Evolutionary conservation across 2,113 vertebrate species (phyloP), one percentile per base, ranked within the genome.

Genomic region (Fulica atra): DNA sequence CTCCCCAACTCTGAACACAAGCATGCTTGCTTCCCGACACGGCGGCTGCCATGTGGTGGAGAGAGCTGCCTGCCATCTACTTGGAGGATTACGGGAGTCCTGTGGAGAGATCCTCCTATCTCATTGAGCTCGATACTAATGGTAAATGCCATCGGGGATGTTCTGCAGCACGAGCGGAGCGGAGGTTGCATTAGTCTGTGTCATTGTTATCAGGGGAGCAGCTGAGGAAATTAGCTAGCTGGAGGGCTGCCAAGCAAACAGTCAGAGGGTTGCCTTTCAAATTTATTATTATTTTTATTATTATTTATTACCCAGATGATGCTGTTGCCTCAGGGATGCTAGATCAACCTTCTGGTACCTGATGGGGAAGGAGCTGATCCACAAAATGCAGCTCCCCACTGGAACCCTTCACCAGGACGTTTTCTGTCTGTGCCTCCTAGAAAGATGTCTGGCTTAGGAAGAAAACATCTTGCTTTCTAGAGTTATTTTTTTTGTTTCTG

Each of bases 171-270:
- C 63, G 88, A 88, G 85, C 53, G 15, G 81, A 76, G 79, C 17
- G 4, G 56, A 69, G 94, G 74, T 91, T 93, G 88, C 95, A 93
- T 93, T 96, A 94, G 93, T 97, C 93, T 95, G 93, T 96, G 94
- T 96, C 95, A 95, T 96, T 92, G 95, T 97, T 97, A 96, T 92
- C 94, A 59, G 65, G 97, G 96, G 94, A 97, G 92, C 94, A 94
- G 96, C 94, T 96, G 95, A 97, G 83, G 89, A 96, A 96, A 96
- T 97, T 95, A 97, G 92, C 91, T 95, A 46, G 95, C 96, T 96
- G 96, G 96, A 95, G 92, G 96, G 92, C 96, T 97, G 95, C 96
- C 96, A 97, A 93, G 20, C 86, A 72, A 95, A 79, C 88, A 96
- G 95, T 65, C 92, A 93, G 93, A 94, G 93, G 92, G 90, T 81